phyloP scores from a whole-genome alignment of 1,140 invertebrate genomes.

The Cyclargus thomasi region DNA sequence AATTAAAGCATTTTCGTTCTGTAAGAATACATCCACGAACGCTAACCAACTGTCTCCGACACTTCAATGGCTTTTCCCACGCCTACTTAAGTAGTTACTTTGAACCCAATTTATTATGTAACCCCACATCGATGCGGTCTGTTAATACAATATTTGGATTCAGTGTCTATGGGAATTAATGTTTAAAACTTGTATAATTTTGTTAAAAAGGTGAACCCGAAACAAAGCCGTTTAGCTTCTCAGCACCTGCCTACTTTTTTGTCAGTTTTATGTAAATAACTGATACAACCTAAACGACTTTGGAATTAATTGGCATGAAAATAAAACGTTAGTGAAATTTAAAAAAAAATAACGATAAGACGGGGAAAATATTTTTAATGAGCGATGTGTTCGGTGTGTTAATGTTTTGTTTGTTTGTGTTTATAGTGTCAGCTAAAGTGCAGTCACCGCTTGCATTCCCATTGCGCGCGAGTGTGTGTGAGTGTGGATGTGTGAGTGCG shows the following conservation, averaged over 20 bases:
- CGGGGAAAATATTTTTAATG: slow-evolving; percentile 39
- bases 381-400: slow-evolving; percentile 50
- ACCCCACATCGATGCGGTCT: background rate
- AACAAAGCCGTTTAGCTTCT: slow-evolving; percentile 60
- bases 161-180: background rate
- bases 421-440: slow-evolving; percentile 72
- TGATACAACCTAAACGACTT: background rate
- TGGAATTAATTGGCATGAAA: slow-evolving; percentile 8
- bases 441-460: slow-evolving; percentile 74
- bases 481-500: slow-evolving; percentile 41
- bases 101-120: slow-evolving; percentile 26
- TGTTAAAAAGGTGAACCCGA: slow-evolving; percentile 63
- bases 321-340: slow-evolving; percentile 14
- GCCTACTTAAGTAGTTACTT: slow-evolving; percentile 40
- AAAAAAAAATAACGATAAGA: slow-evolving; percentile 18
- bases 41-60: slow-evolving; percentile 2
- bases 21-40: slow-evolving; percentile 5
- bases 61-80: slow-evolving; percentile 50
- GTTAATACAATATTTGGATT: slow-evolving; percentile 21
- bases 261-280: slow-evolving; percentile 15
- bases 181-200: slow-evolving; percentile 25
- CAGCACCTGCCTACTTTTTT: slow-evolving; percentile 57
- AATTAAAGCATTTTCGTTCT: background rate
- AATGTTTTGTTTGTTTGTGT: slow-evolving; percentile 72
- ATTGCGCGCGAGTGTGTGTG: slow-evolving; percentile 51